These are phyloP conservation scores for Ormyrus pomaceus DNA, from an alignment of 2,888 invertebrate genomes.

Conservation along the genomic window DNA sequence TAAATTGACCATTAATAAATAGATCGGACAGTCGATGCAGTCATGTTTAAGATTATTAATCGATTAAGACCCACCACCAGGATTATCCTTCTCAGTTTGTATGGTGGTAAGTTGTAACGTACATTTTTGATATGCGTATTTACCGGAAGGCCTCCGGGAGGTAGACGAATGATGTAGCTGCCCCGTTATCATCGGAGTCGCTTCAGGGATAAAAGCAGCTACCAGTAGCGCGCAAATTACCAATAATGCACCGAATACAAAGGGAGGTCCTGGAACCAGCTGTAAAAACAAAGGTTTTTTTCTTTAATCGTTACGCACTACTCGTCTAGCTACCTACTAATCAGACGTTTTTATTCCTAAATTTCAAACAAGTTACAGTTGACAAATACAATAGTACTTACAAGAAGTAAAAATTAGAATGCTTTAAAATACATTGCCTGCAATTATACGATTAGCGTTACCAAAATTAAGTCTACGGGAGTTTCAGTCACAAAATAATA, in stretches of 20 bases:
- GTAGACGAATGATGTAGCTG: conserved; percentile 78
- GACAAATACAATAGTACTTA: too few species aligned
- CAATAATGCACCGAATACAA: conserved; percentile 97
- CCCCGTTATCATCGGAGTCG: conserved; percentile 76
- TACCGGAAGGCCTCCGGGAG: conserved; percentile 80
- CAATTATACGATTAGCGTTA: too few species aligned
- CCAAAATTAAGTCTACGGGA: too few species aligned
- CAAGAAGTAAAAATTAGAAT: too few species aligned
- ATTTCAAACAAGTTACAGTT: too few species aligned
- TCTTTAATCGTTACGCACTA: too few species aligned
- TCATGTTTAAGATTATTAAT: conserved; percentile 43
- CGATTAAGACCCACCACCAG: conserved; percentile 68
- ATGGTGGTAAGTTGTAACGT: conserved; percentile 75
- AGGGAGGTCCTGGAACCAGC: conserved; percentile 97
- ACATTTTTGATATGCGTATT: conserved; percentile 76
- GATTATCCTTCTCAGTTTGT: conserved; percentile 67
- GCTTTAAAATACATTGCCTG: too few species aligned
- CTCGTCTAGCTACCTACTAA: too few species aligned
- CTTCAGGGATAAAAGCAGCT: conserved; percentile 90
- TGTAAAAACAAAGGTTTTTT: conserved; percentile 71
- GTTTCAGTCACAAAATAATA: too few species aligned
- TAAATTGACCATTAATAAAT: neutral
- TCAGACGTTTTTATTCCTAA: too few species aligned
- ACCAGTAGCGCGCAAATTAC: conserved; percentile 97
- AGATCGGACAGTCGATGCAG: conserved; percentile 31